Conservation (phyloP, 64 coral and sea anemone genomes). For the Montipora foliosa region DNA sequence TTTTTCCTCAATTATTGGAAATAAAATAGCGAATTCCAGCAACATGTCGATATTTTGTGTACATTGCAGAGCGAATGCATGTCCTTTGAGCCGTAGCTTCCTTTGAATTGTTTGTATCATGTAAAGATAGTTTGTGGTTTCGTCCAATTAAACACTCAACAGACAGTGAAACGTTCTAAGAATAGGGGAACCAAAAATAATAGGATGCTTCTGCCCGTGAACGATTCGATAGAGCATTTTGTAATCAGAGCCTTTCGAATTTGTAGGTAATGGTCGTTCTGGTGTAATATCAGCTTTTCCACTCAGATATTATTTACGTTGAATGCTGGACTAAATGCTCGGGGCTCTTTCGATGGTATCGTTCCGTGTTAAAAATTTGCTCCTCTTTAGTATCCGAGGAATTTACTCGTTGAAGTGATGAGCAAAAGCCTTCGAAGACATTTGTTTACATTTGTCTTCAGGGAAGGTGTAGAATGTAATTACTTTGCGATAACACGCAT, state of each 20-base stretch:
- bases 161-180: not conserved
- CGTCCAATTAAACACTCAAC: conserved; percentile 6
- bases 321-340: not conserved
- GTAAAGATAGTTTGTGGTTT: conserved; percentile 20
- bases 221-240: not conserved
- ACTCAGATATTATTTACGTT: not conserved
- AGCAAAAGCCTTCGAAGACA: not conserved
- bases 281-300: not conserved
- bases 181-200: not conserved
- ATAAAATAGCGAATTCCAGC: not conserved
- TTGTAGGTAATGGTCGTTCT: not conserved
- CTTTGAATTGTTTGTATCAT: conserved; percentile 42
- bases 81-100: not conserved
- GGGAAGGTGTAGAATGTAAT: not conserved
- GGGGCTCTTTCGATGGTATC: not conserved
- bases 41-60: not conserved
- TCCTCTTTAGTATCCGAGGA: conserved; percentile 44
- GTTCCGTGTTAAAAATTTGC: not conserved
- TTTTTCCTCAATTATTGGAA: not conserved
- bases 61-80: not conserved
- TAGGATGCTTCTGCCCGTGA: not conserved
- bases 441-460: not conserved
- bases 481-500: not conserved
- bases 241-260: not conserved
- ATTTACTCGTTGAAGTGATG: conserved; percentile 29